A percentile compares a stretch with the other conserved stretches of the same genome.
Conservation (phyloP, 2,888 invertebrate genomes). For the Brachylomia viminalis region DNA sequence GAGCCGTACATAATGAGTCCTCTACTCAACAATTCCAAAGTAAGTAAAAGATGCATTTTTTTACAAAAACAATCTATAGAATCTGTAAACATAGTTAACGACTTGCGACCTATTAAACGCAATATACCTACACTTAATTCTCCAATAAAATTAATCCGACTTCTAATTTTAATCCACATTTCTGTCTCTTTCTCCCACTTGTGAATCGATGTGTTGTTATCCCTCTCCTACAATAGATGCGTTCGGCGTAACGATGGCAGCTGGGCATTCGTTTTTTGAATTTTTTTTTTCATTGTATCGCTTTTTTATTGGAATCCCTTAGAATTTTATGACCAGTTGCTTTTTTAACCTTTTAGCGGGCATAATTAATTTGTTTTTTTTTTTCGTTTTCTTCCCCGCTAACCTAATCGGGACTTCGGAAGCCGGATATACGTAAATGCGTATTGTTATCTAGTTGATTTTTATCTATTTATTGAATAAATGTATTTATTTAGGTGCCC, state of each 20-base stretch:
- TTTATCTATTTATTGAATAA: slow-evolving; percentile 60
- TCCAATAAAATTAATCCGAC: slow-evolving; percentile 86
- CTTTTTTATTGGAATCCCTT: slow-evolving; percentile 85
- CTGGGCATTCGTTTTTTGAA: slow-evolving; percentile 86
- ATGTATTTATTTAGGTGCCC: slow-evolving; percentile 45
- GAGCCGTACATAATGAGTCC: neutral
- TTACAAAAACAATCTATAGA: slow-evolving; percentile 69
- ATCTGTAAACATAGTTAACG: slow-evolving; percentile 82
- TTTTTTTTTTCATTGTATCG: slow-evolving; percentile 78
- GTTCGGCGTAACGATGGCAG: slow-evolving; percentile 85
- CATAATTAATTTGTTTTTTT: slow-evolving; percentile 64
- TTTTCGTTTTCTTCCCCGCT: slow-evolving; percentile 28
- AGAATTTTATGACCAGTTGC: slow-evolving; percentile 85
- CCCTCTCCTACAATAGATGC: slow-evolving; percentile 77
- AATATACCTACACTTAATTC: slow-evolving; percentile 84
- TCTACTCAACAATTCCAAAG: neutral
- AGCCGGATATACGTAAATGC: slow-evolving; percentile 66
- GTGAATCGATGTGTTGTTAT: slow-evolving; percentile 57
- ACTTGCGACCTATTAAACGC: slow-evolving; percentile 80
- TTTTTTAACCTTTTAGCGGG: slow-evolving; percentile 83
- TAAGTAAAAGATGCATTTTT: neutral
- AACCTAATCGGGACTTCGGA: slow-evolving; percentile 61
- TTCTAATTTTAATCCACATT: slow-evolving; percentile 82
- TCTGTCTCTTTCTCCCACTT: slow-evolving; percentile 75
- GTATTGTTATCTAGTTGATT: slow-evolving; percentile 61